A percentile compares a stretch with the other conserved stretches of the same genome.
These are phyloP conservation scores for Pyrrhosoma nymphula DNA, from an alignment of 2,888 invertebrate species.

Conservation along the genomic window DNA sequence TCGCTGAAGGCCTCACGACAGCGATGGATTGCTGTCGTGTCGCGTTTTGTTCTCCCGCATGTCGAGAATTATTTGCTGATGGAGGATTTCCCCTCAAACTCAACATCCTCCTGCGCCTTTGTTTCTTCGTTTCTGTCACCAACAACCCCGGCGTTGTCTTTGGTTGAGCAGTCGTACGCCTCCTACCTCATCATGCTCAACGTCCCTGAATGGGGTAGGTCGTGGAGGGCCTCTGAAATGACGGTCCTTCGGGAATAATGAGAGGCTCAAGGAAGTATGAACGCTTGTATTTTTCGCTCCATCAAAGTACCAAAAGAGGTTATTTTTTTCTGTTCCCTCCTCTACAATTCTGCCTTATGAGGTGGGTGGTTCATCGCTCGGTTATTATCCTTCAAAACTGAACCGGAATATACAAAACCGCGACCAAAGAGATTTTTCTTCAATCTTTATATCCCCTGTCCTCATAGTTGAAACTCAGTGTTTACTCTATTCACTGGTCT, in stretches of 20 bases:
- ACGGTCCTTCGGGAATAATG: not conserved
- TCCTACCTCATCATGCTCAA: not conserved
- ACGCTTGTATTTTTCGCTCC: not conserved
- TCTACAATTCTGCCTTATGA: not conserved
- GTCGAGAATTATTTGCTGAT: not conserved
- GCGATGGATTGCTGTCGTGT: not conserved
- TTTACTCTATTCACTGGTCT: too few relatives aligned
- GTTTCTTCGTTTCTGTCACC: not conserved
- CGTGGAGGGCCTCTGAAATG: not conserved
- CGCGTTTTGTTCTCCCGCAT: not conserved
- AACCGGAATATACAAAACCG: not conserved
- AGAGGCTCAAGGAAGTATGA: not conserved
- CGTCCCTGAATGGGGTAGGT: not conserved
- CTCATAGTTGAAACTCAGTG: not conserved
- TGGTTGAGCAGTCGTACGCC: not conserved
- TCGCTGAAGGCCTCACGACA: not conserved
- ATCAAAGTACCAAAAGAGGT: not conserved
- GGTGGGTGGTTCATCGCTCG: not conserved
- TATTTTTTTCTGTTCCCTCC: not conserved
- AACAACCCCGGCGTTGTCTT: not conserved
- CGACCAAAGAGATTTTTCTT: not conserved
- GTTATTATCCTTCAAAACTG: not conserved
- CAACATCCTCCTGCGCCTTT: not conserved
- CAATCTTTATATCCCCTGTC: not conserved
- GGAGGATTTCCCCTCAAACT: not conserved